Base-by-base conservation (phyloP, 2,888 invertebrate species). In the Heliconius aoede region DNA sequence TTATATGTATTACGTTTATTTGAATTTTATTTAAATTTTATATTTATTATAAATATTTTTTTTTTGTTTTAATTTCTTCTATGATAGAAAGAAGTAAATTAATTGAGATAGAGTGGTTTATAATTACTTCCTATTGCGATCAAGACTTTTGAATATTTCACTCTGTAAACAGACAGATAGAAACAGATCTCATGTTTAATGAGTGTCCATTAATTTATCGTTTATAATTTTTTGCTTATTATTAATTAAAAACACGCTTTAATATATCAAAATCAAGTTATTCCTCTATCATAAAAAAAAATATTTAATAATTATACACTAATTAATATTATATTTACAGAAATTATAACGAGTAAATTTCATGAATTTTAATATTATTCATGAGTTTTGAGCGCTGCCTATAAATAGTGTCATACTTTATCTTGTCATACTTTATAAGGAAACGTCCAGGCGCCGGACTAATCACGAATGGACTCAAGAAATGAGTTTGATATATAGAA, bases 401-500 rank as follows among this genome's bases (percentile, higher is more conserved):
- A 65, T 73, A 77, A 28, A 75, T 65, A 75, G 72, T 65, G 62
- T 69, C 68, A 78, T 73, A 64, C 61, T 72, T 78, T 78, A 72
- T 72, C 78, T 80, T 78, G 78, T 76, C 76, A 73, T 21, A 30
- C 79, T 76, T 46, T 78, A 73, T 78, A 80, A 61, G 76, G 78
- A 73, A 40, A 30, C 60, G 65, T 69, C 77, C 75, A 79, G 74
- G 73, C 74, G 77, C 79, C 77, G 36, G 51, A 32, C 73, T 76
- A 65, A 36, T 68, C 72, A 76, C 62, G 51, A 64, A 64, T 61
- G 62, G 62, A 64, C 62, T 55, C 55, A 36, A 62, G 36, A 61
- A 72, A 72, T 60, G 26, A 51, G 46, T 62, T 71, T 71, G 74
- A 68, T 77, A 75, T 40, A 58, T 72, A 4, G 24, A 60, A n/a